phyloP scores from a whole-genome alignment of 2,113 vertebrate genomes.

The Electrona antarctica region DNA sequence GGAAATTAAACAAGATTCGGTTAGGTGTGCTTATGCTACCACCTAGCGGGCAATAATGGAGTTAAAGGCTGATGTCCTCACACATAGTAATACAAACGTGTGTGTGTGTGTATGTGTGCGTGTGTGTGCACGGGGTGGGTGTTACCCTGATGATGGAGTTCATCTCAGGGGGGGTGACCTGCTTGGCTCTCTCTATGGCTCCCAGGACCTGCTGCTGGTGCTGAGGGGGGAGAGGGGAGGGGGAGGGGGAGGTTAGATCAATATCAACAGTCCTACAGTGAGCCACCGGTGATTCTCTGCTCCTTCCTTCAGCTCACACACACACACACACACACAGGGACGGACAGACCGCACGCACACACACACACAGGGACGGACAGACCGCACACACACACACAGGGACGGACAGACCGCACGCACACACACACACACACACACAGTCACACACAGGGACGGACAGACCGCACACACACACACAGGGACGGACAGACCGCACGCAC shows the following conservation, averaged over 20 bases:
- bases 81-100: background rate
- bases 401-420: too few relatives aligned
- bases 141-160: slow-evolving; percentile 98
- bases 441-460: too few relatives aligned
- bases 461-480: too few relatives aligned
- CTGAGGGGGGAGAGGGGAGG: slow-evolving; percentile 73
- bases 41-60: too few relatives aligned
- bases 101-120: background rate
- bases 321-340: background rate
- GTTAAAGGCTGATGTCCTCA: too few relatives aligned
- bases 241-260: slow-evolving; percentile 66
- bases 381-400: too few relatives aligned
- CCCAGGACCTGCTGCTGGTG: slow-evolving; percentile 99
- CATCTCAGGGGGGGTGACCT: slow-evolving; percentile 97
- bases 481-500: too few relatives aligned
- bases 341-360: too few relatives aligned
- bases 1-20: too few relatives aligned
- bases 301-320: slow-evolving; percentile 37
- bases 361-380: too few relatives aligned
- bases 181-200: slow-evolving; percentile 96
- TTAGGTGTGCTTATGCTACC: too few relatives aligned
- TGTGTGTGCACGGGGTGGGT: background rate
- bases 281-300: slow-evolving; percentile 38
- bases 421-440: too few relatives aligned
- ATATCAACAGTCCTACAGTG: slow-evolving; percentile 69